Evolutionary conservation across 2,113 vertebrate genomes (phyloP), one percentile per base, ranked within the genome.

Genomic region (Paracanthobrama guichenoti): DNA sequence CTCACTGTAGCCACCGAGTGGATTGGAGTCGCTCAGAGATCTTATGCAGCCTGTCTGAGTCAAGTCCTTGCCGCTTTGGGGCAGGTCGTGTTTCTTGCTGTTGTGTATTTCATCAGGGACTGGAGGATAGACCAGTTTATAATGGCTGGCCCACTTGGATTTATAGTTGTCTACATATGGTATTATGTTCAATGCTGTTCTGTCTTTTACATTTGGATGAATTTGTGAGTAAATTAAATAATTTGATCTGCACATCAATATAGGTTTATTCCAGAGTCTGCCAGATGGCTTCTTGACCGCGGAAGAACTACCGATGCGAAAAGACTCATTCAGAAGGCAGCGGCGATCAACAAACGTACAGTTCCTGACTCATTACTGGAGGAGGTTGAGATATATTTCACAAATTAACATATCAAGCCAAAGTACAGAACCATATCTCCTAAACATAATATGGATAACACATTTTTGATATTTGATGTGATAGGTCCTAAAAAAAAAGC

Each of bases 231-330:
- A 2, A 46, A 73, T 48, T 0, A 42, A 31, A 18, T 62, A 18
- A 44, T 62, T 16, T 14, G 9, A 18, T 57, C 2, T 69, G 7
- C 79, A 44, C n/a, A 78, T 6, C 55, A 10, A 90, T 69, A 44
- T 24, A 98, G 97, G 94, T 60, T 94, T 81, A 89, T 98, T 3
- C 96, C 96, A 3, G 96, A 98, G 83, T 97, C 97, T 0, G 93
- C 95, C 35, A 92, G 95, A 31, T 98, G 97, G 97, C 96, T 98
- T 24, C 86, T 96, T 66, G 94, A 91, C 3, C 93, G 91, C 83
- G 96, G 95, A 24, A 95, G 85, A 81, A 90, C 2, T 87, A 95
- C 31, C 91, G 94, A 73, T 42, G 97, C 96, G 3, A 94, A 93
- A 81, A 92, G 89, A 18, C 6, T 94, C 16, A 81, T 98, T 28